Evolutionary conservation across 1,140 invertebrate genomes (phyloP).

Genomic region (Melitaea cinxia): DNA sequence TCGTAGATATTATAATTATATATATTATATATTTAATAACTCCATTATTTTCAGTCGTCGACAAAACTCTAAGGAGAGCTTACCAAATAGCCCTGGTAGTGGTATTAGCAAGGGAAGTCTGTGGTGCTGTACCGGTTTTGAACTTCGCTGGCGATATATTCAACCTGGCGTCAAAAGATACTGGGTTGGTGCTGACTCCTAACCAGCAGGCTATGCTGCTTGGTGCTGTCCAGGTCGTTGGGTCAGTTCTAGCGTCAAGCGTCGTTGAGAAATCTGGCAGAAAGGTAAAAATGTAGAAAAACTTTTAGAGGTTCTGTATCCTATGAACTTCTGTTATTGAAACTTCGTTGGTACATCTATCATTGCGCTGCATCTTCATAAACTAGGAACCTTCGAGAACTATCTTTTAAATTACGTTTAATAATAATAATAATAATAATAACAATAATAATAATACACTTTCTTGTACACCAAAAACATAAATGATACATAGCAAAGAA

Average conservation of each 20-base stretch:
- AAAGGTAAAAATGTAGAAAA: no score
- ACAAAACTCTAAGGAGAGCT: constrained; percentile 34
- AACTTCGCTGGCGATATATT: constrained; percentile 49
- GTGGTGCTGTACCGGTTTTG: constrained; percentile 42
- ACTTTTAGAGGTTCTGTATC: no score
- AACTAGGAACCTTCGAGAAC: no score
- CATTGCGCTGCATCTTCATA: no score
- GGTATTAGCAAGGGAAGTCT: constrained; percentile 36
- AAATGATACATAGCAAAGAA: no score
- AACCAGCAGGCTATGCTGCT: constrained; percentile 48
- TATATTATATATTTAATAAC: no score
- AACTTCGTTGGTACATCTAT: neutral
- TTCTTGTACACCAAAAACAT: no score
- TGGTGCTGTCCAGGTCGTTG: constrained; percentile 39
- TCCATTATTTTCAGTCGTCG: constrained; percentile 36
- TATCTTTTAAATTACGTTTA: no score
- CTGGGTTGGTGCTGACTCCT: constrained; percentile 31
- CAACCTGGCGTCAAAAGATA: constrained; percentile 33
- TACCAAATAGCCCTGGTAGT: constrained; percentile 42
- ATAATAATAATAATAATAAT: no score
- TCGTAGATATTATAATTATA: no score
- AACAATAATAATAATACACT: no score
- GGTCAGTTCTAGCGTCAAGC: constrained; percentile 37
- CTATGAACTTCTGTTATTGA: neutral
- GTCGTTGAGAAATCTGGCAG: constrained; percentile 41